Conservation (phyloP, 1,140 invertebrate genomes). For the Ceratina calcarata region DNA sequence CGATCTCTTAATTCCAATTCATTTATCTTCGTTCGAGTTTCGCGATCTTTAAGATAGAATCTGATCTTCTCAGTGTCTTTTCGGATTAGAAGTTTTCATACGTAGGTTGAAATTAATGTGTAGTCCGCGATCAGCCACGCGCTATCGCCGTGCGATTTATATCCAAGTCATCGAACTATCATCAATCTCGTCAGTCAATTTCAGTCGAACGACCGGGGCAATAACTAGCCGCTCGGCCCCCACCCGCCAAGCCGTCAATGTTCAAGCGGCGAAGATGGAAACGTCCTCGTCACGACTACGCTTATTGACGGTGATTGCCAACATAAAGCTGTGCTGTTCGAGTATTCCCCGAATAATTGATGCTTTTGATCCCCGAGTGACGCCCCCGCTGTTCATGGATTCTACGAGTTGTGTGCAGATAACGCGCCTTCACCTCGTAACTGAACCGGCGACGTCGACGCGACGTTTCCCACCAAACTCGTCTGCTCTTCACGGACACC, state of each 20-base stretch:
- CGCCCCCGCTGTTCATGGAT: conserved; percentile 13
- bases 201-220: conserved; percentile 17
- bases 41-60: too few relatives aligned
- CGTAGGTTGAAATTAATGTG: not conserved
- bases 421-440: conserved; percentile 11
- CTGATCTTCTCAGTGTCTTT: too few relatives aligned
- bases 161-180: conserved; percentile 19
- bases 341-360: conserved; percentile 34
- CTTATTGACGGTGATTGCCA: conserved; percentile 42
- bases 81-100: not conserved
- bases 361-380: conserved; percentile 20
- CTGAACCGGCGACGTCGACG: not conserved
- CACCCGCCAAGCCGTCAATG: conserved; percentile 5
- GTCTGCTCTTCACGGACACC: not conserved
- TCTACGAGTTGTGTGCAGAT: not conserved
- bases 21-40: too few relatives aligned
- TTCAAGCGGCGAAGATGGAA: conserved; percentile 37
- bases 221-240: not conserved
- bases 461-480: not conserved
- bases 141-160: not conserved
- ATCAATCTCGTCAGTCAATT: conserved; percentile 40
- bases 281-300: conserved; percentile 31
- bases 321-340: conserved; percentile 25
- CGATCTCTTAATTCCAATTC: too few relatives aligned
- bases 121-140: not conserved